Base-by-base conservation (phyloP, 2,113 vertebrate species). In the Lophotis ruficrista region DNA sequence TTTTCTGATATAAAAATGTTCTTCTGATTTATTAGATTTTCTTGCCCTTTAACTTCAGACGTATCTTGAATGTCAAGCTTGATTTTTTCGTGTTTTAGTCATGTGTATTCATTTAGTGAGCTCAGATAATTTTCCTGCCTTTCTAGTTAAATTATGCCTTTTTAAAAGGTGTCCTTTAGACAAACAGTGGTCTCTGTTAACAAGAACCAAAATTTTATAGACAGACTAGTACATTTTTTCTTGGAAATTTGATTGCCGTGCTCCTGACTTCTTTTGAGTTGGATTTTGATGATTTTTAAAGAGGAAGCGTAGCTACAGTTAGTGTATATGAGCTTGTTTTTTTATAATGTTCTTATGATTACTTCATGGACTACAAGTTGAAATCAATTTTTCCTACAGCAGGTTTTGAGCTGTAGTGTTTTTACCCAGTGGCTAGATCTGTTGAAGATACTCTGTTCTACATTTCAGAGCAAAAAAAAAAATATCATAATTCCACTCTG, bases 41-140 rank as follows among this genome's bases (percentile, higher is more conserved):
- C 90, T 92, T 96, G 88, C 85, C 92, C 95, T 96, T 95, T 96
- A 93, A 89, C 85, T 94, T 90, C 85, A 95, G 86, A 68, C 90
- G 85, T 64, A 68, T 90, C 79, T 92, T 95, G 79, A 96, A 94
- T 90, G 79, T 96, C 90, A 97, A 90, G 60, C 80, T 93, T 94
- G 73, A 87, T 95, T 93, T 96, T 91, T 81, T 56, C 16, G 2
- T 93, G 66, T 85, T 94, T 92, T 93, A 91, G 93, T 91, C 90
- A 93, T 85, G 70, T 93, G 72, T 47, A 85, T 90, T 91, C 83
- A 89, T 96, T 97, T 95, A 95, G 78, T 64, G 51, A 95, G 31
- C 54, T 78, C n/a, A 21, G 89, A 92, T 90, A 94, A 90, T 94
- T 94, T 95, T 86, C 66, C 75, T 95, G 87, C 68, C 53, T 91